Base-by-base conservation (phyloP, 2,113 vertebrate genomes). In the Catharus fuscescens region DNA sequence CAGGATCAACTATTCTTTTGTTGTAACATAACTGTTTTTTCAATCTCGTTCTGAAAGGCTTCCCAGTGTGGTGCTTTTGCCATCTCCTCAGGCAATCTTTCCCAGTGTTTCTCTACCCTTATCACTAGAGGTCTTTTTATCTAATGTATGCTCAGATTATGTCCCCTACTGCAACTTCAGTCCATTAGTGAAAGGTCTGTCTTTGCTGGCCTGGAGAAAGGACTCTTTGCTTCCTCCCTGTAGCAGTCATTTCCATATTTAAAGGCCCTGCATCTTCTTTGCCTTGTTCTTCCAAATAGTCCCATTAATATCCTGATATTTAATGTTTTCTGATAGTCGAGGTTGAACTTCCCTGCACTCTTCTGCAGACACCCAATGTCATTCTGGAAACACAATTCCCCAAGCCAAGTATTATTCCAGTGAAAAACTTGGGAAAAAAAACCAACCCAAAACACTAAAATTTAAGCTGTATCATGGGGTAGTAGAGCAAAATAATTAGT, bases 11-110 rank as follows among this genome's bases (percentile, higher is more conserved):
- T 76, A 36, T 24, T 70, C 59, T 67, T 95, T 72, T 85, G 65
- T 80, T 92, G 31, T 26, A 76, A 65, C 54, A 36, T 45, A 77
- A 86, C 66, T 90, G 53, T 88, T 94, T 92, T 88, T 86, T 82
- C 62, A 94, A 12, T 91, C 70, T 85, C 57, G 9, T 85, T 85
- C 78, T 74, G 76, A 59, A 61, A 96, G 40, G 13, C 65, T 88
- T 96, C 66, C 18, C 93, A 38, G 45, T 48, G 14, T 80, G 88
- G 71, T 93, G 85, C 93, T 93, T 93, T 86, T 86, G 54, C 85
- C 25, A 25, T 57, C 79, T 80, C 92, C 88, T 93, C 71, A 66
- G 90, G 90, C 82, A 90, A 88, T 90, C 72, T 85, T 86, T 88
- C 60, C 32, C 34, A 56, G 26, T 77, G 76, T 95, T 95, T 93